Percentiles rank a stretch among this genome's conserved stretches.
Evolutionary conservation across 2,797 vertebrate species (phyloP).

Genomic region (Poecilia velifera): DNA sequence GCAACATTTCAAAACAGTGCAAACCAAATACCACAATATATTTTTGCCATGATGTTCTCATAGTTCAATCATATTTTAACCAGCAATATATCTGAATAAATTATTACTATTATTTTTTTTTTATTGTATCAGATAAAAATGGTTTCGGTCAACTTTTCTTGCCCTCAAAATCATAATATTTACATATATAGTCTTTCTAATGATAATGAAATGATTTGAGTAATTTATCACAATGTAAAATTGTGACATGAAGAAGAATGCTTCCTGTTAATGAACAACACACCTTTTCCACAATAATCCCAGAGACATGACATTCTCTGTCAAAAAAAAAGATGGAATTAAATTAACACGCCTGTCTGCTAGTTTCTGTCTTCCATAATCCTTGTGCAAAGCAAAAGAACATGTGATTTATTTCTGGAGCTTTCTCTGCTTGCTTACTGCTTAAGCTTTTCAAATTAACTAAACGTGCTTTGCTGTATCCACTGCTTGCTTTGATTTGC

Average conservation of each 20-base stretch:
- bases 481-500: conserved; percentile 33
- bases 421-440: conserved; percentile 18
- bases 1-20: neutral
- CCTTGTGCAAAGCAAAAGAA: conserved; percentile 7
- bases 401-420: conserved; percentile 21
- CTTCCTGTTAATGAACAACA: conserved; percentile 1
- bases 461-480: conserved; percentile 28
- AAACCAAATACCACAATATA: too few relatives aligned
- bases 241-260: neutral
- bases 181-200: neutral
- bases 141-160: neutral
- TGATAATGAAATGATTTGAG: neutral
- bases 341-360: conserved; percentile 2
- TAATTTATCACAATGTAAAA: neutral
- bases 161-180: neutral
- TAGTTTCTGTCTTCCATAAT: neutral
- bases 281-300: neutral
- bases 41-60: neutral
- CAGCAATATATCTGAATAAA: neutral
- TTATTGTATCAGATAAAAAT: neutral
- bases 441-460: conserved; percentile 46
- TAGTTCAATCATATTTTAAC: neutral
- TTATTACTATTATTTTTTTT: neutral
- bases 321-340: conserved; percentile 11
- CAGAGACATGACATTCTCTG: neutral